Percentiles rank a stretch among this genome's conserved stretches.
Evolutionary conservation across 2,888 invertebrate genomes (phyloP).

Genomic region (Bombylius discolor): DNA sequence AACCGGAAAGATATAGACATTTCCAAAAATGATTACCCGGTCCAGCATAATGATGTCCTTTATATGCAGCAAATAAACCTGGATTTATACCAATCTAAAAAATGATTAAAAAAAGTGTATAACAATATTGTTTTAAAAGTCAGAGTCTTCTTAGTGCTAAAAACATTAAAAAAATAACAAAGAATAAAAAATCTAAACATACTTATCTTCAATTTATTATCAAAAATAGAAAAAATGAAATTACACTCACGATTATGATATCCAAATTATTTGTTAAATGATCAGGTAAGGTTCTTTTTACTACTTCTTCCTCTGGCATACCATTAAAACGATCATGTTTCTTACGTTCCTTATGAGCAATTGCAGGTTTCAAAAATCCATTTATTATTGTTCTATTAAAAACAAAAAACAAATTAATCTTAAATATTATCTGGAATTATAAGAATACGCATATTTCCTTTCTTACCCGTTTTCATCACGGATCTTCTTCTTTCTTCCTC

Average conservation of each 20-base stretch:
- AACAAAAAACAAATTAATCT: not conserved
- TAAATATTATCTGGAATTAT: conserved; percentile 9
- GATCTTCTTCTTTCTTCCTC: conserved; percentile 77
- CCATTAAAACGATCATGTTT: conserved; percentile 92
- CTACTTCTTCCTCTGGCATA: conserved; percentile 93
- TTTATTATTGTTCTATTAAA: conserved; percentile 13
- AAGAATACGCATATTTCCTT: no score
- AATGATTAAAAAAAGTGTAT: no score
- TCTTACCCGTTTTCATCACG: conserved; percentile 48
- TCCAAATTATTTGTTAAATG: conserved; percentile 87
- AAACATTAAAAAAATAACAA: not conserved
- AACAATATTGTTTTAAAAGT: no score
- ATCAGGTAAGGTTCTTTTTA: conserved; percentile 85
- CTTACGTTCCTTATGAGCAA: conserved; percentile 64
- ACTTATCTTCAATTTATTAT: not conserved
- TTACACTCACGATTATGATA: conserved; percentile 92
- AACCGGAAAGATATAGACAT: conserved; percentile 85
- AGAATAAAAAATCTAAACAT: not conserved
- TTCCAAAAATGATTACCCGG: conserved; percentile 99
- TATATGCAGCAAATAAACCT: conserved; percentile 91
- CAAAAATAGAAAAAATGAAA: conserved; percentile 25
- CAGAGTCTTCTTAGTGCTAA: no score
- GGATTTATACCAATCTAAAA: conserved; percentile 94
- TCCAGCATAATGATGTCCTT: conserved; percentile 97
- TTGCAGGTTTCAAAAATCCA: conserved; percentile 15